Evolutionary conservation across 2,113 vertebrate species (phyloP), one percentile per base, ranked within the genome.

Genomic region (Sialia sialis): DNA sequence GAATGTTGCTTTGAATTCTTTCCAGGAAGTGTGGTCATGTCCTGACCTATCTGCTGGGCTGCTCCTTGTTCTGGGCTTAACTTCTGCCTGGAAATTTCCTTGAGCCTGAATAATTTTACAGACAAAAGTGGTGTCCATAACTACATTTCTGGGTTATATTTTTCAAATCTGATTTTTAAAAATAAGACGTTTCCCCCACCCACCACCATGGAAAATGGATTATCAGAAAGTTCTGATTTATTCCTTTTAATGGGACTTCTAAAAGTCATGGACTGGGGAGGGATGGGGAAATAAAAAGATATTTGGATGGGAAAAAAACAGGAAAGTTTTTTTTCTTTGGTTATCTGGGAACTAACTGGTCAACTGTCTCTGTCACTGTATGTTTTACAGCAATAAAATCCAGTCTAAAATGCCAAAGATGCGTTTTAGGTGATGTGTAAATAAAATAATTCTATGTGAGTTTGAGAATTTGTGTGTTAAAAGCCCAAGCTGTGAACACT

Each of bases 291-390:
- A 69, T 69, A 34, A 60, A 43, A 8, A 39, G 4, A 21, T 17
- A 2, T 32, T 82, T 4, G 2, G 3, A 3, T 44, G 14, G 6
- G 7, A 0, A 7, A 9, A 60, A 51, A 73, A 30, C 4, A 4
- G 5, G 12, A 5, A 8, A 14, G 4, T 0, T 8, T 52, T 51
- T 82, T 64, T 69, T 23, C 19, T 83, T 27, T 1, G 2, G 3
- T 56, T 80, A 64, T 32, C 41, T 60, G 21, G 5, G 11, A 84
- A 27, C 2, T 60, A 66, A 18, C 23, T 38, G 14, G 18, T 46
- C 34, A 44, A 29, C 36, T 82, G 21, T 58, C 9, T 34, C 30
- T 68, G 52, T 60, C 20, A 29, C 15, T 73, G 9, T 46, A 39
- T 7, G 6, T 16, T 26, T 56, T 11, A 68, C n/a, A 56, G 14